phyloP scores from a whole-genome alignment of 2,113 vertebrate genomes.

The Nyctibius bracteatus region DNA sequence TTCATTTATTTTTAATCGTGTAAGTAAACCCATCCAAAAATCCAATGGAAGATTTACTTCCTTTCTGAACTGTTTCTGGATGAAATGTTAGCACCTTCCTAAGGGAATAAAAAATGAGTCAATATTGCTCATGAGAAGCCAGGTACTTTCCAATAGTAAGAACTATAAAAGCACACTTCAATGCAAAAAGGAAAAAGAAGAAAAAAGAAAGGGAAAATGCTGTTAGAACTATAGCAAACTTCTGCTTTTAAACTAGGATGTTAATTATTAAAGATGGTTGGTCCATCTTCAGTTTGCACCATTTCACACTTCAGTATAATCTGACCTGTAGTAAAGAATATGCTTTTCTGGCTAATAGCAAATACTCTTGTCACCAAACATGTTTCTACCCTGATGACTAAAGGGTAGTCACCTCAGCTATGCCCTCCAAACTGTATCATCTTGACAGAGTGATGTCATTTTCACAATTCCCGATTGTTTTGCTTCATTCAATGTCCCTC shows the following conservation, averaged over 20 bases:
- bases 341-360: background rate
- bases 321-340: background rate
- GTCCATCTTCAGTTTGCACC: background rate
- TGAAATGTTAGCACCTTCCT: background rate
- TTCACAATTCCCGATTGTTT: background rate
- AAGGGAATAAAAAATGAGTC: background rate
- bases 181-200: background rate
- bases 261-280: background rate
- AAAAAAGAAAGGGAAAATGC: background rate
- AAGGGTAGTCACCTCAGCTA: background rate
- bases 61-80: background rate
- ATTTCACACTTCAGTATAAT: background rate
- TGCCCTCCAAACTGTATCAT: background rate
- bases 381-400: background rate
- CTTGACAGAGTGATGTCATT: background rate
- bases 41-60: background rate
- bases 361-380: background rate
- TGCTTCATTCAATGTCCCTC: background rate
- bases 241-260: background rate
- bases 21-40: background rate
- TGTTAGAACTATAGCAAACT: background rate
- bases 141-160: background rate
- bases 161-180: background rate
- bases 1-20: constrained; percentile 37
- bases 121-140: background rate